A percentile compares a stretch with the other conserved stretches of the same genome.
These are phyloP conservation scores for Columba guinea DNA, from an alignment of 2,797 vertebrate genomes.

Conservation along the genomic window DNA sequence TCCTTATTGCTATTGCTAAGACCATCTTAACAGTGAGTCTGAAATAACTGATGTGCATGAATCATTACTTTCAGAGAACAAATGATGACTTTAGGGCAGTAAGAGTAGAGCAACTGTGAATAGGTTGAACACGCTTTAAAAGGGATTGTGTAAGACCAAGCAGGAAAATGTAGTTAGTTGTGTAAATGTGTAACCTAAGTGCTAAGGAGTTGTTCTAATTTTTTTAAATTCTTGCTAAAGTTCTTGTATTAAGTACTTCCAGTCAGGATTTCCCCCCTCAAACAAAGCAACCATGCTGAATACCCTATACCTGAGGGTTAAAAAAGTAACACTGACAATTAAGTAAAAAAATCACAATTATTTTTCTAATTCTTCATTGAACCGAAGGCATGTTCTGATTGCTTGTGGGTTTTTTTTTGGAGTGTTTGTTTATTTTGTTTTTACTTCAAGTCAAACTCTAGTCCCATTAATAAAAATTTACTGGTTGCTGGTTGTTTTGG, in stretches of 20 bases:
- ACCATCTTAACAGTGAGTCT: background rate
- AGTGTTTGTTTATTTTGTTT: background rate
- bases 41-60: background rate
- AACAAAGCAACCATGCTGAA: background rate
- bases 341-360: background rate
- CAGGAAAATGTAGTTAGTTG: background rate
- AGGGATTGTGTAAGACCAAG: background rate
- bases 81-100: background rate
- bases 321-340: background rate
- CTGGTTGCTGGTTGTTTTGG: background rate
- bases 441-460: background rate
- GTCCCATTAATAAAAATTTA: background rate
- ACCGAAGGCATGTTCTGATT: background rate
- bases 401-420: rapidly evolving
- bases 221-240: background rate
- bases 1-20: background rate
- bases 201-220: background rate
- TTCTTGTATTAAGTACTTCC: background rate
- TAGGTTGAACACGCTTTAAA: background rate
- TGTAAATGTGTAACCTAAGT: background rate
- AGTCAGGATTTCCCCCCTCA: background rate
- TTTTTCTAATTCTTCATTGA: background rate
- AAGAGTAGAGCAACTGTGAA: background rate
- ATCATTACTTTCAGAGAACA: background rate
- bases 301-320: background rate